Conservation (phyloP, 1,140 invertebrate genomes). For the Geopemphigus sp. region DNA sequence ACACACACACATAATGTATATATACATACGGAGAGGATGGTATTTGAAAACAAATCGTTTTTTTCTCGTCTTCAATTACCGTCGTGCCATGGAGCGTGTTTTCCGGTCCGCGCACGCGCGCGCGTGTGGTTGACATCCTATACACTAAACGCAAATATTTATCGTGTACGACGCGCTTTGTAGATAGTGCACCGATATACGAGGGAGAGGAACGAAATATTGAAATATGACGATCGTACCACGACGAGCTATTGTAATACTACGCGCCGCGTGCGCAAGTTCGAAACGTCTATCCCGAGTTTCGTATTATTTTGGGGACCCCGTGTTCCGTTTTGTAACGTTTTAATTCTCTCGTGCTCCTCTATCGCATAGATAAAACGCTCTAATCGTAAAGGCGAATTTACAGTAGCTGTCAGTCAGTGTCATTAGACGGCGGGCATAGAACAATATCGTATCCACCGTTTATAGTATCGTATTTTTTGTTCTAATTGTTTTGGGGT, state of each 20-base stretch:
- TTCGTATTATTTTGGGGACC: neutral
- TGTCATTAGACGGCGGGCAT: too few relatives aligned
- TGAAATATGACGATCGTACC: conserved; percentile 3
- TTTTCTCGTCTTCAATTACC: conserved; percentile 21
- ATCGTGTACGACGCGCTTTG: neutral
- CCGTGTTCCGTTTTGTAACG: neutral
- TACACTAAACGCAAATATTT: conserved; percentile 16
- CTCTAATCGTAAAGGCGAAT: neutral
- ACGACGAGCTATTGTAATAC: neutral
- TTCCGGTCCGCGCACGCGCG: neutral
- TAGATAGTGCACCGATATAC: neutral
- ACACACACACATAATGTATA: too few relatives aligned
- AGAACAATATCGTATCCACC: neutral
- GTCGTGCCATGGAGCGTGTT: neutral
- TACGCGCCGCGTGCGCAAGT: neutral
- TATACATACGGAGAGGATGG: neutral
- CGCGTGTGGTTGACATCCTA: neutral
- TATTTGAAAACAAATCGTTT: conserved; percentile 23
- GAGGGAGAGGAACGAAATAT: conserved; percentile 9
- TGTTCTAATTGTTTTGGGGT: too few relatives aligned
- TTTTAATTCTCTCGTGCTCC: neutral
- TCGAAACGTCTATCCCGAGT: neutral
- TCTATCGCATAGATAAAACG: neutral
- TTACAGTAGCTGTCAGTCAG: neutral
- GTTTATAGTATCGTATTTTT: too few relatives aligned